These are phyloP conservation scores for Mugil cephalus DNA, from an alignment of 2,113 vertebrate genomes.

Conservation along the genomic window DNA sequence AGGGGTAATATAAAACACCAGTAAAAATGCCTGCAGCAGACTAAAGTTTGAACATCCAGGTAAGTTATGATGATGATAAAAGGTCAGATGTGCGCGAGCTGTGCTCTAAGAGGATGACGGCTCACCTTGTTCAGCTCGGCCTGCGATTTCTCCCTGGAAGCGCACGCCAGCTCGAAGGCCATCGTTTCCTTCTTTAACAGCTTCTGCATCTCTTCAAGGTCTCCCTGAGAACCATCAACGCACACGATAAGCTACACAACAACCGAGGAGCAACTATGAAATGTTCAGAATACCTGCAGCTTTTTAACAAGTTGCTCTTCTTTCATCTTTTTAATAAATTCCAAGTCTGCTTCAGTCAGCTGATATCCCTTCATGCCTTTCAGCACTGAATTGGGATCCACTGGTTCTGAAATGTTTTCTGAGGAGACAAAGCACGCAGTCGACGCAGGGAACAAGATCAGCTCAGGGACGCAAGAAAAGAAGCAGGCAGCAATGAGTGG, in stretches of 20 bases:
- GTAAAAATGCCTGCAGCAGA: constrained; percentile 14
- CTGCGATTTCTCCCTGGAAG: constrained; percentile 14
- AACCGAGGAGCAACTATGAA: not conserved
- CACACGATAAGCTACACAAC: no score
- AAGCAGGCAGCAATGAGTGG: no score
- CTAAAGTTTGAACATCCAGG: not conserved
- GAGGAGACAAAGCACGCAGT: not conserved
- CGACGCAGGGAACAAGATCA: not conserved
- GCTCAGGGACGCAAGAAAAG: no score
- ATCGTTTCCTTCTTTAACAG: constrained; percentile 29
- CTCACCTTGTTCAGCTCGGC: constrained; percentile 62
- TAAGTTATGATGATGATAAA: constrained; percentile 4
- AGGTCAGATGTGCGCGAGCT: not conserved
- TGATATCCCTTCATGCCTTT: constrained; percentile 78
- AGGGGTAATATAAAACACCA: constrained; percentile 9
- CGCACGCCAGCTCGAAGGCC: constrained; percentile 29
- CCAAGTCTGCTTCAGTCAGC: constrained; percentile 63
- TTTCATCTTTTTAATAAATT: constrained; percentile 70
- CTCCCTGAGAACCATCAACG: constrained; percentile 39
- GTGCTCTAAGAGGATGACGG: not conserved
- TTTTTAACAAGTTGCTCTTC: constrained; percentile 56
- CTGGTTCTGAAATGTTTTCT: not conserved
- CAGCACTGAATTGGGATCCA: constrained; percentile 51
- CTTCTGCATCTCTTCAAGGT: constrained; percentile 53
- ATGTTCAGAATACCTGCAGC: constrained; percentile 64